Percentiles rank a stretch among this genome's conserved stretches.
phyloP scores from a whole-genome alignment of 2,888 invertebrate genomes.

The Ormyrus rosae region DNA sequence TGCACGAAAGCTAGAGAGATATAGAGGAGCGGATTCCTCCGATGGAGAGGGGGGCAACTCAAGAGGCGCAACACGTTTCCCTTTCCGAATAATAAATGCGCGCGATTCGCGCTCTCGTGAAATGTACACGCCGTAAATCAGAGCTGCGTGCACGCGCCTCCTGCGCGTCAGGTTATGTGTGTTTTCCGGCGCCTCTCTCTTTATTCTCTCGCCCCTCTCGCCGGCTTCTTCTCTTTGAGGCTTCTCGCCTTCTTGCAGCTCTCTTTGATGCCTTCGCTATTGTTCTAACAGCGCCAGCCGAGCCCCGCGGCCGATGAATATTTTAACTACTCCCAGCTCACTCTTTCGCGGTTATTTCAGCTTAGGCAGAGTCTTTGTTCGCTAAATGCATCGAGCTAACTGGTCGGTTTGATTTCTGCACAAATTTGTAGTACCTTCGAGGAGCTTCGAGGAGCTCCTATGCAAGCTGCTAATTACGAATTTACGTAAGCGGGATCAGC shows the following conservation, averaged over 20 bases:
- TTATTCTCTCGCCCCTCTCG: slow-evolving; percentile 2
- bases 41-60: slow-evolving; percentile 21
- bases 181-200: slow-evolving; percentile 28
- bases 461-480: too few relatives aligned
- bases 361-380: too few relatives aligned
- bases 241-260: slow-evolving; percentile 26
- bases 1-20: slow-evolving; percentile 7
- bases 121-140: slow-evolving; percentile 63
- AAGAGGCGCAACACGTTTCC: slow-evolving; percentile 64
- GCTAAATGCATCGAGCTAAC: neutral
- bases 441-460: too few relatives aligned
- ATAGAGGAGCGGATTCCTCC: neutral
- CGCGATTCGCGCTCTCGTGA: slow-evolving; percentile 62
- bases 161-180: neutral
- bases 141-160: slow-evolving; percentile 16
- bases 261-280: neutral
- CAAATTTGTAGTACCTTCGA: too few relatives aligned
- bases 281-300: too few relatives aligned
- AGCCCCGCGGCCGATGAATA: slow-evolving; percentile 37
- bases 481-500: too few relatives aligned
- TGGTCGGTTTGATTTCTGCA: too few relatives aligned
- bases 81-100: slow-evolving; percentile 64
- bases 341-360: too few relatives aligned
- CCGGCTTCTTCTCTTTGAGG: slow-evolving; percentile 32
- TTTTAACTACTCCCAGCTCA: slow-evolving; percentile 4